A percentile compares a stretch with the other conserved stretches of the same genome.
Evolutionary conservation across 2,797 vertebrate genomes (phyloP).

Genomic region (Pipistrellus kuhlii): DNA sequence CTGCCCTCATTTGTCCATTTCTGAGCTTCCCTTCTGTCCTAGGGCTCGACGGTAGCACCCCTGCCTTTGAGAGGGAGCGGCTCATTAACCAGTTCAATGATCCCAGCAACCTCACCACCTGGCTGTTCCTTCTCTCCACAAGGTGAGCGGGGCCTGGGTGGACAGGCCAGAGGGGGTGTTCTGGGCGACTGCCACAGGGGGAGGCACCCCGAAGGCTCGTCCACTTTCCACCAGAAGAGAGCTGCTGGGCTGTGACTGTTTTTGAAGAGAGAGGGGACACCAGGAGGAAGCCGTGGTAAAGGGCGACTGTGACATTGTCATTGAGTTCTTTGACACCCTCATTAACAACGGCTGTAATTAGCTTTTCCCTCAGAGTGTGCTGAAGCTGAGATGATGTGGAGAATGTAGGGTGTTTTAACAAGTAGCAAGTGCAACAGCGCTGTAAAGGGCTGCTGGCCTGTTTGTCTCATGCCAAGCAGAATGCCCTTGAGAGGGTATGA

Average conservation of each 20-base stretch:
- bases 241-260: slow-evolving; percentile 37
- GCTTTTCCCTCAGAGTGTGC: background rate
- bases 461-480: background rate
- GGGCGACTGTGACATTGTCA: background rate
- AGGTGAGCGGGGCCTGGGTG: slow-evolving; percentile 87
- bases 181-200: background rate
- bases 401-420: slow-evolving; percentile 34
- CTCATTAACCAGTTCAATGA: slow-evolving; percentile 99
- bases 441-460: background rate
- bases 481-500: background rate
- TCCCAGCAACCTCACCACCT: slow-evolving; percentile 92
- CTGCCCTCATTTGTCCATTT: background rate
- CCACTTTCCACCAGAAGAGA: background rate
- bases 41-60: slow-evolving; percentile 98
- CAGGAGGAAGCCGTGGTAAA: slow-evolving; percentile 9
- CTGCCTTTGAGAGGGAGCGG: slow-evolving; percentile 96
- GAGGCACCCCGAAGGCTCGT: background rate
- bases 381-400: background rate
- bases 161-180: background rate
- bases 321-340: slow-evolving; percentile 29
- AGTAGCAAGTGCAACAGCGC: background rate
- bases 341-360: background rate
- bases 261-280: background rate
- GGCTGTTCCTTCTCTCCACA: slow-evolving; percentile 97
- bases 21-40: slow-evolving; percentile 62